A percentile compares a stretch with the other conserved stretches of the same genome.
These are phyloP conservation scores for Stichopus horrens DNA, from an alignment of 53 echinoderm and acorn worm species.

Conservation along the genomic window DNA sequence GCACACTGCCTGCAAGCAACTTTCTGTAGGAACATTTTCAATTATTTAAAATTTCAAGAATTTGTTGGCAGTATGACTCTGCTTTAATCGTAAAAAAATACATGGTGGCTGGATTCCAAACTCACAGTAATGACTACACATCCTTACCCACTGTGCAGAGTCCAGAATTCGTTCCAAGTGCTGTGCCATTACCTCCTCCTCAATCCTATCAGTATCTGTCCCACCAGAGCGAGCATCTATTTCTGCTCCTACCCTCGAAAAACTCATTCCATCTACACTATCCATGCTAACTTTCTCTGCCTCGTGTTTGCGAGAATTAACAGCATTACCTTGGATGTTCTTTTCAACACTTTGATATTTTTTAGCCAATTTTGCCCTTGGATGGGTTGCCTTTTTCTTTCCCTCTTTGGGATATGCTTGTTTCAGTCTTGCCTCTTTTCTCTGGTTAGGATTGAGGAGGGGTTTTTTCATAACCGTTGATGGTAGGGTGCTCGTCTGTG, in stretches of 20 bases:
- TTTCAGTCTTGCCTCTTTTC: constrained; percentile 10
- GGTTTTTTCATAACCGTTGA: constrained; percentile 27
- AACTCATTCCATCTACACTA: neutral
- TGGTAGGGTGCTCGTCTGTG: constrained; percentile 33
- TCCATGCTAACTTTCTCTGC: neutral
- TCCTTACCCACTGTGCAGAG: constrained; percentile 37
- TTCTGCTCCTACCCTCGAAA: neutral
- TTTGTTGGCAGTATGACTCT: no score
- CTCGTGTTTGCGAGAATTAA: neutral
- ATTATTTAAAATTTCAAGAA: no score
- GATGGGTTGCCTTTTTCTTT: neutral
- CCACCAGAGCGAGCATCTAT: neutral
- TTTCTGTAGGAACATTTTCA: no score
- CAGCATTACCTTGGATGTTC: neutral
- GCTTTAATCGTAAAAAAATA: no score
- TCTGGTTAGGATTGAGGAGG: constrained; percentile 23
- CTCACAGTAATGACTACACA: no score
- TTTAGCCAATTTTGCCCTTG: neutral
- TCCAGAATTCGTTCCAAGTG: constrained; percentile 43
- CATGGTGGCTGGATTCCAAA: no score
- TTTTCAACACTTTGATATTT: neutral
- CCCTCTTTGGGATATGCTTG: neutral
- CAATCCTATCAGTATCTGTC: constrained; percentile 32
- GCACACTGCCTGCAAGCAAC: no score
- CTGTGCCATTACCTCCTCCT: constrained; percentile 39